Base-by-base conservation (phyloP, 2,888 invertebrate genomes). In the Drosophila emarginata region DNA sequence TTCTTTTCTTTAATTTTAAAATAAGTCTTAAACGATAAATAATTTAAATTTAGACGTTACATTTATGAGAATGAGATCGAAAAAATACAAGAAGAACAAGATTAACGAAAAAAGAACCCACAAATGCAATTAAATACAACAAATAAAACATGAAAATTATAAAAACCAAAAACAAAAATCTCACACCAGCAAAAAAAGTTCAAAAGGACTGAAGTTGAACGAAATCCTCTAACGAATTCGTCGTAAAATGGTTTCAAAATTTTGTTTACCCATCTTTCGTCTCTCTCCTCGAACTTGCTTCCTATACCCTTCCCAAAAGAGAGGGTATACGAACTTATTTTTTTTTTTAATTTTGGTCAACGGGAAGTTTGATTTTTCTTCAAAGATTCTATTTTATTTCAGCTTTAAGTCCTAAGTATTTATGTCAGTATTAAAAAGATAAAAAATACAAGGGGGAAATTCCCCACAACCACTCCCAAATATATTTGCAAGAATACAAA, bases 1-100 rank as follows among this genome's bases (percentile, higher is more conserved):
- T 81, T 87, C 75, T 82, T 85, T 84, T 75, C 76, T 77, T 72
- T 80, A 76, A 75, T 76, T 68, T 81, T 80, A 45, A 45, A 45
- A 80, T 89, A 80, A 82, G 89, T 86, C 84, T 84, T 88, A 85
- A 54, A 52, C n/a, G 23, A 52, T 26, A 52, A 52, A 52, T 26
- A 52, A 54, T 28, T 81, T 78, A 81, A 81, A 80, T 74, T 81
- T 88, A 87, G 83, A 89, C 89, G 89, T 89, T 89, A 89, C 89
- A 84, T 82, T 82, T 85, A 86, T 86, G 86, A 85, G 78, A 78
- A 82, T 82, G 79, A 70, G 78, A 83, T 72, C 67, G 72, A 72
- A 73, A 69, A 72, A 79, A 77, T 61, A 62, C 66, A 64, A 59
- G 76, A 74, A 63, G 78, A 75, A 67, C 50, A 60, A 62, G 45